Conservation (phyloP, 2,113 vertebrate genomes). For the Orthonyx spaldingii region DNA sequence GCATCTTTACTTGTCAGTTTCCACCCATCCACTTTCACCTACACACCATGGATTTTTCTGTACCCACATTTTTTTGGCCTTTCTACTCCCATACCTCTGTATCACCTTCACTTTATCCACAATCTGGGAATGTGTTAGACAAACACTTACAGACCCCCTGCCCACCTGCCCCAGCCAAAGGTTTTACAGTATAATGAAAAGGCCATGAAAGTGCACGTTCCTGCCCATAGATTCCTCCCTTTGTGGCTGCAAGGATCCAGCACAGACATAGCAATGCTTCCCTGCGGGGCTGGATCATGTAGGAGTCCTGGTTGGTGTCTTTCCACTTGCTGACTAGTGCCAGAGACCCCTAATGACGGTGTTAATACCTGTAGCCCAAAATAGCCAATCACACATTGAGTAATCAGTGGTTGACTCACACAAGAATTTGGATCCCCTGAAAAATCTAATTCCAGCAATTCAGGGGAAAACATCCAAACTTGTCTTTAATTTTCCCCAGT, state of each 20-base stretch:
- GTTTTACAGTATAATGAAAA: background rate
- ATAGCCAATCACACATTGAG: background rate
- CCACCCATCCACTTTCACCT: background rate
- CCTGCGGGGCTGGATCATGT: background rate
- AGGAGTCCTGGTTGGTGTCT: background rate
- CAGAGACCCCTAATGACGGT: background rate
- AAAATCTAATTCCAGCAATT: background rate
- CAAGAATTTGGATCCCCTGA: background rate
- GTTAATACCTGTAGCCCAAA: background rate
- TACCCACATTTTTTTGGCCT: background rate
- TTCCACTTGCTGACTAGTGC: background rate
- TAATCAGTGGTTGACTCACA: background rate
- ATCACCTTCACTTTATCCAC: background rate
- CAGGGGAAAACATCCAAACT: background rate
- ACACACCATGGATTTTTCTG: background rate
- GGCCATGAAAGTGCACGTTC: background rate
- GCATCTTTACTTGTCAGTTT: background rate
- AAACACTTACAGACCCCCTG: background rate
- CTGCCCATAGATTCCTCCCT: background rate
- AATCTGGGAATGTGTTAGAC: background rate
- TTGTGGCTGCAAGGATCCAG: background rate
- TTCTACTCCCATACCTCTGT: background rate
- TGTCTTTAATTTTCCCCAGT: background rate
- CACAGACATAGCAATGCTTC: background rate
- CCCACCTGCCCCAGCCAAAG: background rate